Percentiles rank a stretch among this genome's conserved stretches.
phyloP scores from a whole-genome alignment of 1,140 invertebrate genomes.

The Bombus waltoni region DNA sequence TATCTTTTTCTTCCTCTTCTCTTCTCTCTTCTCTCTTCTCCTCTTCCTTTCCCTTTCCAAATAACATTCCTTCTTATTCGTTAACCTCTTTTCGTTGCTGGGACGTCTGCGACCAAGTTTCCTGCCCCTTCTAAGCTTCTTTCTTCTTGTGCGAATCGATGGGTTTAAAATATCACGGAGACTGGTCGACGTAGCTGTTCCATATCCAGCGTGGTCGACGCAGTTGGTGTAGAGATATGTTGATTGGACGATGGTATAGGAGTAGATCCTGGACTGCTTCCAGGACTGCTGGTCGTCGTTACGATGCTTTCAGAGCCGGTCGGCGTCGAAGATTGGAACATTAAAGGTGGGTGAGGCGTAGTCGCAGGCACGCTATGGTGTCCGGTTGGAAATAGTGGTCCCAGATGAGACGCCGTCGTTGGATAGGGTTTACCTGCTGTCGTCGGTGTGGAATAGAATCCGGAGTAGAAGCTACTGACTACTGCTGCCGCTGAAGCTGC shows the following conservation, averaged over 20 bases:
- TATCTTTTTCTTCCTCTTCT: neutral
- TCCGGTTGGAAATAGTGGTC: constrained; percentile 76
- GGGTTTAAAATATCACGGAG: constrained; percentile 83
- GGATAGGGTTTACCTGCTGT: constrained; percentile 63
- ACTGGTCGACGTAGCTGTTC: constrained; percentile 83
- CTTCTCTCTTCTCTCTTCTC: no score
- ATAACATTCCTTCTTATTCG: no score
- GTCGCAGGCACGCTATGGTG: constrained; percentile 72
- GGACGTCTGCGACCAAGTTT: no score
- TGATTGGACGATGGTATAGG: constrained; percentile 75
- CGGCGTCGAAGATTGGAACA: constrained; percentile 34
- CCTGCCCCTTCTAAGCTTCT: fast-evolving
- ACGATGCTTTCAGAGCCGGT: neutral
- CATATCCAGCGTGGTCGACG: constrained; percentile 76
- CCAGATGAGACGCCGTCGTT: constrained; percentile 72
- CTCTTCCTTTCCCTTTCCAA: no score
- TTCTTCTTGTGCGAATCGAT: neutral
- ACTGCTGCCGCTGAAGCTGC: constrained; percentile 80
- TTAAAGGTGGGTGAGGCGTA: constrained; percentile 25
- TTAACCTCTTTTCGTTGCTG: neutral
- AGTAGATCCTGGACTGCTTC: constrained; percentile 64
- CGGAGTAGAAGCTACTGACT: constrained; percentile 86
- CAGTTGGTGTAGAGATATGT: constrained; percentile 67
- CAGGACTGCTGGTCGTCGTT: constrained; percentile 48
- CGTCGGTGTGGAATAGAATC: constrained; percentile 70